Percentiles rank a stretch among this genome's conserved stretches.
These are phyloP conservation scores for Mobula hypostoma DNA, from an alignment of 2,113 vertebrate genomes.

Conservation along the genomic window DNA sequence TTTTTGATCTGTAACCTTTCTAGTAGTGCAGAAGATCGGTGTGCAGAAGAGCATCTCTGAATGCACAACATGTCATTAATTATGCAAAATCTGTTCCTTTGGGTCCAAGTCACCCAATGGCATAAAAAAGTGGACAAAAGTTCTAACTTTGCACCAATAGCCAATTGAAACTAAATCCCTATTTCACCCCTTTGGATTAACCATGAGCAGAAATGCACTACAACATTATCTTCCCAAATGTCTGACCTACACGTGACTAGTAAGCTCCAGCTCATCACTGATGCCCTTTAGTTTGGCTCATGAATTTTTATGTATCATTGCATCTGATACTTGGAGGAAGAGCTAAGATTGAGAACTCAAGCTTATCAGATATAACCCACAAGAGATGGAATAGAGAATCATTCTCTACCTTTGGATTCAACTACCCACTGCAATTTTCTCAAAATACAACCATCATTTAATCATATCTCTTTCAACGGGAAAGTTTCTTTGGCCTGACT, in stretches of 20 bases:
- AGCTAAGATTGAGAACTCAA: not conserved
- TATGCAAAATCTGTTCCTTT: too few relatives aligned
- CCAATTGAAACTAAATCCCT: too few relatives aligned
- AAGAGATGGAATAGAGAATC: not conserved
- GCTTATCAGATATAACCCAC: not conserved
- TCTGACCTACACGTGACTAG: not conserved
- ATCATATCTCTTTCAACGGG: not conserved
- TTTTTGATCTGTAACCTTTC: not conserved
- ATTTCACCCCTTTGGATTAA: not conserved
- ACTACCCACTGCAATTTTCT: not conserved
- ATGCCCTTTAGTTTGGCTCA: not conserved
- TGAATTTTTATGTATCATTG: not conserved
- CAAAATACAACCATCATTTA: not conserved
- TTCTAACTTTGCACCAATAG: too few relatives aligned
- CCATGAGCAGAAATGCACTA: not conserved
- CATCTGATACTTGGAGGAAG: not conserved
- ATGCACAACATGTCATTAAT: too few relatives aligned
- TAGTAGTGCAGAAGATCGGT: not conserved
- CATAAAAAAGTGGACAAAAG: too few relatives aligned
- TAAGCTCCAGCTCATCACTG: not conserved
- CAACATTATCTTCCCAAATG: not conserved
- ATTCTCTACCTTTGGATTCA: not conserved
- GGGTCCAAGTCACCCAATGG: too few relatives aligned
- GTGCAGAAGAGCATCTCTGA: too few relatives aligned
- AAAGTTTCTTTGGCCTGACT: not conserved